Base-by-base conservation (phyloP, 2,113 vertebrate genomes). In the Clinocottus analis region DNA sequence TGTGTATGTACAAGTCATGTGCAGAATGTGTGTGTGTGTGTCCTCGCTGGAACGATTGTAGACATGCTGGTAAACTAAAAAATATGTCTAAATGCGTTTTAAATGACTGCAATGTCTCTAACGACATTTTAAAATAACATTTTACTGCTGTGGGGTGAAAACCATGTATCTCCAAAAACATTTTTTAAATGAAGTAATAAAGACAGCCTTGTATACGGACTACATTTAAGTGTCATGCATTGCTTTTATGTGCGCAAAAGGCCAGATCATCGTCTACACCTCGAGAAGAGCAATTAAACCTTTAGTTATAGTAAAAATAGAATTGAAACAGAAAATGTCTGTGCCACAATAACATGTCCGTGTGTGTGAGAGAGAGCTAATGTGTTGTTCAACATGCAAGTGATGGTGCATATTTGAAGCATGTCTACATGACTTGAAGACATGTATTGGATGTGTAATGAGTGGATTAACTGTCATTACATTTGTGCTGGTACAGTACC, bases 401-500 rank as follows among this genome's bases (percentile, higher is more conserved):
- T 61, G 25, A 6, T 16, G 31, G n/a, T 56, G 14, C 9, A 21
- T 41, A 60, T 41, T 29, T 35, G 16, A 69, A 47, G 35, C 11
- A 41, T 23, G 9, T 59, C 29, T 39, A 3, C 23, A 47, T 67
- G 63, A 33, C 9, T 37, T 37, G 4, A 39, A 61, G 47, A 23
- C 2, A 56, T 70, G 12, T 21, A 25, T 35, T 29, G 13, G 59
- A 43, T 63, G 29, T 58, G 4, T 31, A 68, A 59, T 62, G 23
- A 62, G 33, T 7, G 12, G 47, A 65, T 60, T 55, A 68, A 29
- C 27, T 63, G 17, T 56, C 8, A 45, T 12, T 21, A 72, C 6
- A 41, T 1, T 39, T 73, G 9, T 60, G 3, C 23, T 21, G 7
- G 13, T 83, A 17, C 17, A 39, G 13, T 92, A 99, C 97, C 95